Conservation (phyloP, 2,113 vertebrate species). For the Hemicordylus capensis region DNA sequence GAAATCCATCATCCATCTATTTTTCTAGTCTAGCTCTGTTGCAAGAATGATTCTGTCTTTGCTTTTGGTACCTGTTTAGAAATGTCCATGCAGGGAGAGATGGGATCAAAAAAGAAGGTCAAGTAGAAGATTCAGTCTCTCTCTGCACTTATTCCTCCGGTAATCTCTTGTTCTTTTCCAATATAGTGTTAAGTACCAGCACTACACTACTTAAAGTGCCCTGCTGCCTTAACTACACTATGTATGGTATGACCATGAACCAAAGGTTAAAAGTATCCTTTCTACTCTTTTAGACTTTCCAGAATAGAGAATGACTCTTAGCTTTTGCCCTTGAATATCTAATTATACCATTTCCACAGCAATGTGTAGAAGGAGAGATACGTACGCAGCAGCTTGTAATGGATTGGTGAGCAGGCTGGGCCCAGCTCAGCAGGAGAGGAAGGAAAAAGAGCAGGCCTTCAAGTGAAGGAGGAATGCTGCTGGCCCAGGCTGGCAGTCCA, state of each 20-base stretch:
- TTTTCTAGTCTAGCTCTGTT: not conserved
- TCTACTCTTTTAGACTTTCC: not conserved
- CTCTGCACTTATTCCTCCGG: not conserved
- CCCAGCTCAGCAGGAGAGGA: not conserved
- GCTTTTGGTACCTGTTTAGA: not conserved
- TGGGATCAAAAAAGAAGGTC: not conserved
- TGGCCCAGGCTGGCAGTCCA: not conserved
- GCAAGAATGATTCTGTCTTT: not conserved
- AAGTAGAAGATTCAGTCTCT: not conserved
- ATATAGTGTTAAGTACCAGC: not conserved
- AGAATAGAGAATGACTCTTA: not conserved
- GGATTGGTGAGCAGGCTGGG: not conserved
- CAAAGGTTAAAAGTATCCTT: not conserved
- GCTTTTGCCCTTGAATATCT: conserved; percentile 9
- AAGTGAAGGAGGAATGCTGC: not conserved
- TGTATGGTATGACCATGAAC: not conserved
- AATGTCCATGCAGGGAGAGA: not conserved
- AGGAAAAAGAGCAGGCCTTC: not conserved
- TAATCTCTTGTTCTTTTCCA: not conserved
- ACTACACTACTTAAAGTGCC: not conserved
- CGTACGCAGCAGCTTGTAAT: not conserved
- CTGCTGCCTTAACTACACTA: not conserved
- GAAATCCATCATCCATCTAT: not conserved
- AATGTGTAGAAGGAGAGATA: not conserved
- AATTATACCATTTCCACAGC: not conserved